Evolutionary conservation across 1,140 invertebrate genomes (phyloP).

Genomic region (Drosophila tani): DNA sequence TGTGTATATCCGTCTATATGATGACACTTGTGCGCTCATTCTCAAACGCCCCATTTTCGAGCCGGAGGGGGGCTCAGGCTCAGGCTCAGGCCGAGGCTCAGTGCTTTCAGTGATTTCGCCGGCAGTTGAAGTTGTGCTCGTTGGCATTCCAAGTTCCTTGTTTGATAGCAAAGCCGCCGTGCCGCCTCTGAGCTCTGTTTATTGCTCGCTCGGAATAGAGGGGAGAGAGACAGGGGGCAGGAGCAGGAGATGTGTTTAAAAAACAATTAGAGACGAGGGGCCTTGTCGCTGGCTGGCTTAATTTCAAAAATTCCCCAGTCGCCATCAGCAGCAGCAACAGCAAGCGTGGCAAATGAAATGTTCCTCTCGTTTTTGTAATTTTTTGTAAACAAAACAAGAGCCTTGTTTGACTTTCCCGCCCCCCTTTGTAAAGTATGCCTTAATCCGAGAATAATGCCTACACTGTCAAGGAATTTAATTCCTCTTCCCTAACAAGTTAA

Average conservation of each 20-base stretch:
- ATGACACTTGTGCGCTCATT: constrained; percentile 66
- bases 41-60: constrained; percentile 67
- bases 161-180: constrained; percentile 32
- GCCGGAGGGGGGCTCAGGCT: constrained; percentile 20
- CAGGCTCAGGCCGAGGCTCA: neutral
- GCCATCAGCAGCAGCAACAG: neutral
- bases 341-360: constrained; percentile 36
- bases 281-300: constrained; percentile 29
- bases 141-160: constrained; percentile 29
- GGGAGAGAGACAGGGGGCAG: too few relatives aligned
- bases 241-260: constrained; percentile 68
- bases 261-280: constrained; percentile 69
- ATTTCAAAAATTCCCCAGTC: constrained; percentile 39
- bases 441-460: constrained; percentile 19
- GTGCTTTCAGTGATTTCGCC: constrained; percentile 42
- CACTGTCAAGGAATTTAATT: constrained; percentile 22
- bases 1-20: constrained; percentile 36
- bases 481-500: constrained; percentile 11
- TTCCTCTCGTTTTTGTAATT: constrained; percentile 16
- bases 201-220: constrained; percentile 41
- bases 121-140: constrained; percentile 28
- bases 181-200: constrained; percentile 60
- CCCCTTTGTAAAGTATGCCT: constrained; percentile 12
- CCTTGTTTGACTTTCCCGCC: constrained; percentile 7
- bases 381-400: constrained; percentile 25